Conservation (phyloP, 2,888 invertebrate species). For the Ichneumoninae sp. region DNA sequence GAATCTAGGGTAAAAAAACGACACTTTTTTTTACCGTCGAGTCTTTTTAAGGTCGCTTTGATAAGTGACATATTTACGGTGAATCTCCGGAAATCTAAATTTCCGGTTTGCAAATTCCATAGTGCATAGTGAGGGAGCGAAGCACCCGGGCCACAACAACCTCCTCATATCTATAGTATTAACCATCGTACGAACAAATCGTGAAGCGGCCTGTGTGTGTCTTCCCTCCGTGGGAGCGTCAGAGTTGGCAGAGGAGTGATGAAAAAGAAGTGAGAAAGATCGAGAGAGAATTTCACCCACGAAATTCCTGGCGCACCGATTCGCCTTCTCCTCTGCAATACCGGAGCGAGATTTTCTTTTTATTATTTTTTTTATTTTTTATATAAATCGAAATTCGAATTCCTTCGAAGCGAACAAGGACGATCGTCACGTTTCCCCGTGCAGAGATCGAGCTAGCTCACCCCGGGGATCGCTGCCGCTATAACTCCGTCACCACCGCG, state of each 20-base stretch:
- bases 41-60: not conserved
- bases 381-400: constrained; percentile 32
- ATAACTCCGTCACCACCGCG: not conserved
- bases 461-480: no score
- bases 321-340: constrained; percentile 8
- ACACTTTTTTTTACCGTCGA: not conserved
- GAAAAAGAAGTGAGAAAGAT: constrained; percentile 28
- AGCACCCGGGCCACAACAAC: not conserved
- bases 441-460: not conserved
- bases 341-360: not conserved
- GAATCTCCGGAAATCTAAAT: no score
- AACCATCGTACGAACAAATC: not conserved
- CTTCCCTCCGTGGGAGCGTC: not conserved
- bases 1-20: no score
- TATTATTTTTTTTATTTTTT: not conserved
- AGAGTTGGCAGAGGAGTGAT: constrained; percentile 7
- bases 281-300: constrained; percentile 2
- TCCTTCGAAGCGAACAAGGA: constrained; percentile 7
- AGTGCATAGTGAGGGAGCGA: not conserved
- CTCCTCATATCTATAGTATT: not conserved
- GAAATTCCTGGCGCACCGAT: constrained; percentile 19
- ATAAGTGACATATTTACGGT: not conserved
- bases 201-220: not conserved
- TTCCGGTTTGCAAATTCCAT: not conserved
- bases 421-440: constrained; percentile 21